phyloP scores from a whole-genome alignment of 2,113 vertebrate genomes.

The Sminthopsis crassicaudata region DNA sequence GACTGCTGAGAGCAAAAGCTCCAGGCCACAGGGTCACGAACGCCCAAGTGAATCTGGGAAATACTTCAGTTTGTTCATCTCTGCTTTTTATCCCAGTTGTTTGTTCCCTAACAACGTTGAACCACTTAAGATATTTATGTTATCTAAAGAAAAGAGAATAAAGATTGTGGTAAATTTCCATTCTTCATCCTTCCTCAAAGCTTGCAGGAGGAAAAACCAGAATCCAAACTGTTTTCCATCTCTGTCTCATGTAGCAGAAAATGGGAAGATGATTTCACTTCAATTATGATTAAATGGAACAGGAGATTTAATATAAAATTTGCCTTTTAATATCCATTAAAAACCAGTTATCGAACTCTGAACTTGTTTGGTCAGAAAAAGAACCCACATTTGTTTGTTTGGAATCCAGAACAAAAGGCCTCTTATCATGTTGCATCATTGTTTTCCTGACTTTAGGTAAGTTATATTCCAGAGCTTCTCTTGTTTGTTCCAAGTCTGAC shows the following conservation, averaged over 20 bases:
- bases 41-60: accelerated
- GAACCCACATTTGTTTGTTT: neutral
- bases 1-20: neutral
- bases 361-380: neutral
- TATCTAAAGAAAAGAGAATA: accelerated
- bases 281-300: accelerated
- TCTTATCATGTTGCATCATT: neutral
- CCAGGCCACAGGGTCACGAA: neutral
- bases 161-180: accelerated
- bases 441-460: conserved; percentile 33
- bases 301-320: accelerated
- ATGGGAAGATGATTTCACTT: neutral
- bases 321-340: neutral
- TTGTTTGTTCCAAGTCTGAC: conserved; percentile 32
- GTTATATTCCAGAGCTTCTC: neutral
- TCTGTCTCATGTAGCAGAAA: accelerated
- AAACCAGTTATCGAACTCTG: accelerated
- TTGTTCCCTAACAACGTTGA: neutral
- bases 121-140: accelerated
- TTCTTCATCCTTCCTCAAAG: accelerated
- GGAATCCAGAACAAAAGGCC: neutral
- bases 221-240: neutral
- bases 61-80: accelerated
- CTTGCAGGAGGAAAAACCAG: accelerated
- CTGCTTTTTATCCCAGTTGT: accelerated